These are phyloP conservation scores for Platerodrilus igneus DNA, from an alignment of 2,888 invertebrate genomes.

Conservation along the genomic window DNA sequence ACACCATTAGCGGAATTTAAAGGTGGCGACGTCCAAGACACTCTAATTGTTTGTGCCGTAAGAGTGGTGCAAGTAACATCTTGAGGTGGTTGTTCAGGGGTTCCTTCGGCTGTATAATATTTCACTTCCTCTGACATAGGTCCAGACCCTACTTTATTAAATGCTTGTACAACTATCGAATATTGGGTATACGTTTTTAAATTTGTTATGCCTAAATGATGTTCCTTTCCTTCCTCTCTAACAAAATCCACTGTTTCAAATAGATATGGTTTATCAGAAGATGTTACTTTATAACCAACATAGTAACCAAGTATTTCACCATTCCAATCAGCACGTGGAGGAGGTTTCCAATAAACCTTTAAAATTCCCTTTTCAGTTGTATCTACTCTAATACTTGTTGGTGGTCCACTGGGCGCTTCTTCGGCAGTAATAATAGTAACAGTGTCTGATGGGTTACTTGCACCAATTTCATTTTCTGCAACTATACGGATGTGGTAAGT, in stretches of 20 bases:
- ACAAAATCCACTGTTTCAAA: slow-evolving; percentile 90
- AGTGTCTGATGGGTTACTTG: slow-evolving; percentile 88
- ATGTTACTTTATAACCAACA: slow-evolving; percentile 81
- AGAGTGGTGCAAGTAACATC: slow-evolving; percentile 89
- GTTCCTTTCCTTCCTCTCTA: slow-evolving; percentile 87
- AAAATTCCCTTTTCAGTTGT: slow-evolving; percentile 83
- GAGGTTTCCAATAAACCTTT: slow-evolving; percentile 87
- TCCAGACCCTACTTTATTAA: slow-evolving; percentile 90
- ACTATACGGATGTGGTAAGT: slow-evolving; percentile 90
- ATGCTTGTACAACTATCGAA: slow-evolving; percentile 92
- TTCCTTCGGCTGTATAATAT: slow-evolving; percentile 92
- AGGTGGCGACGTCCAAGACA: slow-evolving; percentile 92
- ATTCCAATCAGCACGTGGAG: slow-evolving; percentile 85
- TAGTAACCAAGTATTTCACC: slow-evolving; percentile 89
- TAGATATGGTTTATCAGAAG: slow-evolving; percentile 79
- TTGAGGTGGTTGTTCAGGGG: slow-evolving; percentile 86
- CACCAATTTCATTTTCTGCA: slow-evolving; percentile 89
- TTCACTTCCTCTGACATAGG: slow-evolving; percentile 84
- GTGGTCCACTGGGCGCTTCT: slow-evolving; percentile 76
- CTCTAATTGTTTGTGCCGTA: slow-evolving; percentile 89
- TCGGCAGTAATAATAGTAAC: slow-evolving; percentile 94
- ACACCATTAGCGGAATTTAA: slow-evolving; percentile 89
- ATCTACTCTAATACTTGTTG: slow-evolving; percentile 79
- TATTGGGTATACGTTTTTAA: slow-evolving; percentile 88
- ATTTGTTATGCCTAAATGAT: slow-evolving; percentile 59